Evolutionary conservation across 2,113 vertebrate species (phyloP).

Genomic region (Pteropus alecto): DNA sequence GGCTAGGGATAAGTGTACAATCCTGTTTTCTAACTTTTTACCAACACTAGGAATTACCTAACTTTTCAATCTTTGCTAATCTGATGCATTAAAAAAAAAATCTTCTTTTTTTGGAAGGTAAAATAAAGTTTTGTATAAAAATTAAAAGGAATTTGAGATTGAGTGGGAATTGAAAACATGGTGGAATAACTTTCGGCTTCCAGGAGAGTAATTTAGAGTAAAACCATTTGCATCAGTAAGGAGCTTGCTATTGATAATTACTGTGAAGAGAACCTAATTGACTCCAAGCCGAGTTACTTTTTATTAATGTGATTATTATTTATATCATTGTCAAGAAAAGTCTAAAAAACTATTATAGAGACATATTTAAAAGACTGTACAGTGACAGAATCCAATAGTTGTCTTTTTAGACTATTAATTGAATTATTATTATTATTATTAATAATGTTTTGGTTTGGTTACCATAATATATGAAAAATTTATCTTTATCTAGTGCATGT

Average conservation of each 20-base stretch:
- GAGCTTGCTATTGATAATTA: background rate
- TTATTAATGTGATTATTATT: background rate
- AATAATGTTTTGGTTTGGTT: background rate
- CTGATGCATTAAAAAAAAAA: background rate
- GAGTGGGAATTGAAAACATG: background rate
- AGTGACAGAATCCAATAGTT: background rate
- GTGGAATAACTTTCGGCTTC: background rate
- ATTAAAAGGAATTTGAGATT: background rate
- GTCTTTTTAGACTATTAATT: background rate
- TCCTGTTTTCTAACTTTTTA: background rate
- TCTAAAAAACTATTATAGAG: background rate
- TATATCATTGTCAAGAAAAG: background rate
- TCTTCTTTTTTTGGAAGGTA: background rate
- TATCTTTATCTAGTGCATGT: background rate
- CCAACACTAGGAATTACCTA: background rate
- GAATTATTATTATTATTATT: background rate
- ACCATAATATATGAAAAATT: background rate
- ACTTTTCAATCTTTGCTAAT: background rate
- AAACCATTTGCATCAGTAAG: background rate
- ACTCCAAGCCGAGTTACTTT: background rate
- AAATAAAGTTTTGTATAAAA: background rate
- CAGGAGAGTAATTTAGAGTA: background rate
- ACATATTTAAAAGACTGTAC: background rate
- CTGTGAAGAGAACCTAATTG: background rate
- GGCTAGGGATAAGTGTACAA: background rate